Conservation (phyloP, 2,888 invertebrate species). For the Isotomurus palustris region DNA sequence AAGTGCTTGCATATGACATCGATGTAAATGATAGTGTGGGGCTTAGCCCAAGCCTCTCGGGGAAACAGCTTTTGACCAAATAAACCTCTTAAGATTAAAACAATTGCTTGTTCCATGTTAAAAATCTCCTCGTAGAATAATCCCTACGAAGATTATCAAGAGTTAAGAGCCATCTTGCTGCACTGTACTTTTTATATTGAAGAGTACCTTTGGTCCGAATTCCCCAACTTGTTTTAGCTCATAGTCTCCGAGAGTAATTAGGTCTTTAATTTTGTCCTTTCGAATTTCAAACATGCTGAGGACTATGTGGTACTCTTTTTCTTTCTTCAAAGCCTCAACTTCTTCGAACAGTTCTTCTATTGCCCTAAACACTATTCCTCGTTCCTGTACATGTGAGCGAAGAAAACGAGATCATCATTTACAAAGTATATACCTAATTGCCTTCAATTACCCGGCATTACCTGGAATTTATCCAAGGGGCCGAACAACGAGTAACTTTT, state of each 20-base stretch:
- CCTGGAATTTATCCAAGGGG: constrained; percentile 26
- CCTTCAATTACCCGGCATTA: neutral
- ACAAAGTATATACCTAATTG: neutral
- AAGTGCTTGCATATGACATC: constrained; percentile 19
- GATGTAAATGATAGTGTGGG: constrained; percentile 37
- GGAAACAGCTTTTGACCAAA: constrained; percentile 37
- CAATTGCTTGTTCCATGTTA: constrained; percentile 36
- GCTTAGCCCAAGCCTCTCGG: constrained; percentile 25
- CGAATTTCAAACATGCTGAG: constrained; percentile 39
- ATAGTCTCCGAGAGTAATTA: constrained; percentile 33
- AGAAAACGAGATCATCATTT: neutral
- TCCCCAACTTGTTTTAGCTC: constrained; percentile 35
- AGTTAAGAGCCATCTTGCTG: neutral
- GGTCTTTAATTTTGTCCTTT: constrained; percentile 37
- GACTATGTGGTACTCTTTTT: constrained; percentile 26
- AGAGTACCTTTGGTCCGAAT: constrained; percentile 27
- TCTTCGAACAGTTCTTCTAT: constrained; percentile 39
- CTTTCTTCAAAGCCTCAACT: constrained; percentile 10
- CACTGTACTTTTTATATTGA: neutral
- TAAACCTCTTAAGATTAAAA: constrained; percentile 33
- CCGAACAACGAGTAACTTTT: constrained; percentile 42
- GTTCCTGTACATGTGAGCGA: constrained; percentile 20
- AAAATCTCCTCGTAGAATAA: constrained; percentile 31
- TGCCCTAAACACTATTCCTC: constrained; percentile 37
- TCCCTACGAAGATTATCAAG: neutral